phyloP scores from a whole-genome alignment of 2,113 vertebrate species.

The Rhabdornis inornatus region DNA sequence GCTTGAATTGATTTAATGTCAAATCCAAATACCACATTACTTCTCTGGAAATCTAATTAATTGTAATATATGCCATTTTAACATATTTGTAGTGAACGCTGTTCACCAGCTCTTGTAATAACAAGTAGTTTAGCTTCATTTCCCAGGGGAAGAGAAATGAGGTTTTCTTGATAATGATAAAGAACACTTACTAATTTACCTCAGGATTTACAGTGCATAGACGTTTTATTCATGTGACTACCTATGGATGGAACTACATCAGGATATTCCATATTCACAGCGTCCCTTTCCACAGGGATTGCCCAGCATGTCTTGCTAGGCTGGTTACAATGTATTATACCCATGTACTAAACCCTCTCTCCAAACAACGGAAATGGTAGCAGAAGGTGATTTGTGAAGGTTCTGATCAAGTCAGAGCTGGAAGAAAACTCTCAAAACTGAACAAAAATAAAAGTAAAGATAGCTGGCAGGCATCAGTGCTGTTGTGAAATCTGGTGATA shows the following conservation, averaged over 20 bases:
- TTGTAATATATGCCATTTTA: constrained; percentile 62
- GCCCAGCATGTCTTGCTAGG: not conserved
- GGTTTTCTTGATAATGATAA: not conserved
- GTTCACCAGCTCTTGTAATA: not conserved
- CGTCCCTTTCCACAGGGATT: not conserved
- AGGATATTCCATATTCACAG: not conserved
- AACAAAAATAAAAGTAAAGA: not conserved
- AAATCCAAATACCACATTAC: constrained; percentile 69
- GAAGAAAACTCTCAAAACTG: not conserved
- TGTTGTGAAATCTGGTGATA: not conserved
- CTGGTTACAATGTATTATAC: not conserved
- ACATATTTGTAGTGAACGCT: constrained; percentile 44
- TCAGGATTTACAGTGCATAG: not conserved
- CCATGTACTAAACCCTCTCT: not conserved
- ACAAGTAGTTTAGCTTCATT: not conserved
- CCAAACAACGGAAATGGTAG: not conserved
- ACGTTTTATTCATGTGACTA: not conserved
- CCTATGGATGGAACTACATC: not conserved
- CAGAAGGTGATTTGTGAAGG: not conserved
- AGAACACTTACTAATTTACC: not conserved
- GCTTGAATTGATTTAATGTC: constrained; percentile 72
- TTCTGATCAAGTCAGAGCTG: not conserved
- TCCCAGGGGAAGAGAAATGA: not conserved
- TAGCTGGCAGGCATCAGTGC: not conserved
- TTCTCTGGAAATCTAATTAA: constrained; percentile 71